phyloP scores from a whole-genome alignment of 2,888 invertebrate species.

The Orchesella flavescens region DNA sequence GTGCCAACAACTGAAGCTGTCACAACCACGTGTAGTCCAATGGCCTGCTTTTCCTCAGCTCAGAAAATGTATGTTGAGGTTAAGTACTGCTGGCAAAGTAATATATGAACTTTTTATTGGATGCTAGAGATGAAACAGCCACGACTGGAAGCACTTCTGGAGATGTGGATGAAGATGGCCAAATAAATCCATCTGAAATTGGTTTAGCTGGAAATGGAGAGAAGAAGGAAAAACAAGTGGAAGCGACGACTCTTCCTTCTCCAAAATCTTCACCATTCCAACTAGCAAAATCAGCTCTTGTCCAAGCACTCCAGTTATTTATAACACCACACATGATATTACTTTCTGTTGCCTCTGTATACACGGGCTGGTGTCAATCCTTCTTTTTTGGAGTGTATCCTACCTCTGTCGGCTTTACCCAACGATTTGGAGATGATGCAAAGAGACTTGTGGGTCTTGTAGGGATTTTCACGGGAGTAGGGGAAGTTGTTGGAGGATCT shows the following conservation, averaged over 20 bases:
- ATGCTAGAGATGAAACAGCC: conserved; percentile 37
- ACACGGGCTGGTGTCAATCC: conserved; percentile 88
- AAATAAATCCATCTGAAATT: conserved; percentile 45
- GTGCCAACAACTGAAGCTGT: not conserved
- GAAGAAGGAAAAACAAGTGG: conserved; percentile 35
- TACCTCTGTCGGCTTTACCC: conserved; percentile 83
- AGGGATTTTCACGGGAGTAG: conserved; percentile 89
- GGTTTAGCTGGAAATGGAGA: conserved; percentile 22
- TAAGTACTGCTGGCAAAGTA: no score
- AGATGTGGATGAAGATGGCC: conserved; percentile 40
- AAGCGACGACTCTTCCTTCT: conserved; percentile 17
- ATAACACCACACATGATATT: conserved; percentile 88
- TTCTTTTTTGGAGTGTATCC: conserved; percentile 98
- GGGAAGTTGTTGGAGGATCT: conserved; percentile 92
- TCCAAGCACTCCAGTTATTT: conserved; percentile 85
- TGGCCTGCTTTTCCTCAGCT: conserved; percentile 20
- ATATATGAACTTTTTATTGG: conserved; percentile 39
- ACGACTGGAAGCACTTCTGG: conserved; percentile 25
- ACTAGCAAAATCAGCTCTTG: conserved; percentile 80
- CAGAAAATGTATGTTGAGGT: not conserved
- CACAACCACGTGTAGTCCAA: not conserved
- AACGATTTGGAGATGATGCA: conserved; percentile 82
- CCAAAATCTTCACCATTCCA: conserved; percentile 33
- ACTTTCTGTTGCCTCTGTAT: conserved; percentile 80
- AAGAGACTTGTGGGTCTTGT: conserved; percentile 93